These are phyloP conservation scores for Sciurus vulgaris DNA, from an alignment of 2,797 vertebrate species.

Conservation along the genomic window DNA sequence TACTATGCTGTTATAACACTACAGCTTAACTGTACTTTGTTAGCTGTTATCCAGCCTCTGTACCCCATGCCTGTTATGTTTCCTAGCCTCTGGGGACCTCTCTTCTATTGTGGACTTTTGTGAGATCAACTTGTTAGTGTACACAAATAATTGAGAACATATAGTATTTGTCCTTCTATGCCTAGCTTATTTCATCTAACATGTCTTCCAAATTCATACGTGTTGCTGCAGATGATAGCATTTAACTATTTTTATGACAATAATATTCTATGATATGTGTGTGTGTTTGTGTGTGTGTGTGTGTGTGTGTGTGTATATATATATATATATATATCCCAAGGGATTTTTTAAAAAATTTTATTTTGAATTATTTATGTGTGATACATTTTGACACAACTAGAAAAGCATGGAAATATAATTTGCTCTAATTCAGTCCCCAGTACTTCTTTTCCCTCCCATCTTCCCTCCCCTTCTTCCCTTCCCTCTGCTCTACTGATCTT, in stretches of 20 bases:
- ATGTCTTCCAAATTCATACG: not conserved
- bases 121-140: not conserved
- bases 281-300: not conserved
- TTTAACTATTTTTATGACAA: not conserved
- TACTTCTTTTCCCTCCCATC: too few species aligned
- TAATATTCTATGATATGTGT: not conserved
- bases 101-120: not conserved
- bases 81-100: not conserved
- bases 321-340: not conserved
- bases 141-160: not conserved
- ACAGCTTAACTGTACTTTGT: not conserved
- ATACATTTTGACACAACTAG: too few species aligned
- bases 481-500: too few species aligned
- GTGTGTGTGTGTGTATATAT: not conserved
- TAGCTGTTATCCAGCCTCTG: not conserved
- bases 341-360: too few species aligned
- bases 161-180: not conserved
- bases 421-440: too few species aligned
- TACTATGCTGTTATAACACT: not conserved
- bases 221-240: not conserved
- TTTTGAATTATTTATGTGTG: too few species aligned
- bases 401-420: too few species aligned
- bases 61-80: rapidly evolving
- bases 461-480: too few species aligned
- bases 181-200: not conserved